Evolutionary conservation across 2,888 invertebrate species (phyloP).

Genomic region (Tyria jacobaeae): DNA sequence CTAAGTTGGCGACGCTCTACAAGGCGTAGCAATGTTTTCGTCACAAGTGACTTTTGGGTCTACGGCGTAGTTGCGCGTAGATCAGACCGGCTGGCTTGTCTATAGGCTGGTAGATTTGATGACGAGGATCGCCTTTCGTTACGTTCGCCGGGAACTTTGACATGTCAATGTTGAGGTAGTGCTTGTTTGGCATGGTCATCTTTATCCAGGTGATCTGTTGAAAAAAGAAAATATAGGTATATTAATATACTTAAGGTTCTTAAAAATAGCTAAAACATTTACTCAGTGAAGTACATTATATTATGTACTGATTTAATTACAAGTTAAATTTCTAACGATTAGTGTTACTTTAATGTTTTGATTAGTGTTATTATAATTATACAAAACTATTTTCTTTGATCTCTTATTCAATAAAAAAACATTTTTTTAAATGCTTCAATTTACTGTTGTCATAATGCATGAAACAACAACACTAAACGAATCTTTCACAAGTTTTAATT

Average conservation of each 20-base stretch:
- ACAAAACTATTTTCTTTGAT: too few relatives aligned
- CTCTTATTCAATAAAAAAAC: too few relatives aligned
- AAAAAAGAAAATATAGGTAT: constrained; percentile 41
- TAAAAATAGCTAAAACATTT: too few relatives aligned
- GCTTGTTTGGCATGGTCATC: constrained; percentile 94
- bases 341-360: too few relatives aligned
- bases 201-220: constrained; percentile 89
- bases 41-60: constrained; percentile 85
- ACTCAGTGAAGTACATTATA: too few relatives aligned
- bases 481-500: too few relatives aligned
- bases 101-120: constrained; percentile 91
- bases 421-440: too few relatives aligned
- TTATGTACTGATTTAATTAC: too few relatives aligned
- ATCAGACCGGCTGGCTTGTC: constrained; percentile 93
- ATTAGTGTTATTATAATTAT: too few relatives aligned
- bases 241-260: neutral
- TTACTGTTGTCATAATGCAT: too few relatives aligned
- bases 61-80: constrained; percentile 90
- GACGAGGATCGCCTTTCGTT: constrained; percentile 87
- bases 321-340: too few relatives aligned
- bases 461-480: too few relatives aligned
- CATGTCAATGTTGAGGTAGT: constrained; percentile 92
- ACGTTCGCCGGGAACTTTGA: constrained; percentile 90
- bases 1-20: constrained; percentile 48
- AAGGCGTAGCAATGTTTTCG: constrained; percentile 71